Conservation (phyloP, 2,888 invertebrate species). For the Shargacucullia verbasci region DNA sequence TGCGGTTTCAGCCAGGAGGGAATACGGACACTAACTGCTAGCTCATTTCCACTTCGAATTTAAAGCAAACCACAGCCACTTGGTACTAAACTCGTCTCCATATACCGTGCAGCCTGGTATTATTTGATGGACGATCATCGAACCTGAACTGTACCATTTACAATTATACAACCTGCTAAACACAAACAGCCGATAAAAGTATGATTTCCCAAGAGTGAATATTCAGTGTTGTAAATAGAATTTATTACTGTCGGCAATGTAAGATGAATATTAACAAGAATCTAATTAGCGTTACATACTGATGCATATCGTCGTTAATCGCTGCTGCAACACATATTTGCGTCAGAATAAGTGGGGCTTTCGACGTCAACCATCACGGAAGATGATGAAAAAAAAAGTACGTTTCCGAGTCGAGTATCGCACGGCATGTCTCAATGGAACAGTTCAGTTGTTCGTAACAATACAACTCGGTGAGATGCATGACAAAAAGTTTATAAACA, state of each 20-base stretch:
- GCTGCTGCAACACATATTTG: constrained; percentile 71
- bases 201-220: constrained; percentile 40
- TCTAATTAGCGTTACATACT: constrained; percentile 63
- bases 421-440: constrained; percentile 83
- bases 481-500: constrained; percentile 81
- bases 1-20: constrained; percentile 76
- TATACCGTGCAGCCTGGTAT: constrained; percentile 45
- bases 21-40: constrained; percentile 73
- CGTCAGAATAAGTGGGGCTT: constrained; percentile 76
- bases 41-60: constrained; percentile 82
- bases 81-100: constrained; percentile 62
- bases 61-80: constrained; percentile 78
- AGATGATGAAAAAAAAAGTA: constrained; percentile 66
- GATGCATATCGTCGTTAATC: constrained; percentile 67
- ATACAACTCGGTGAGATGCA: constrained; percentile 79
- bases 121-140: constrained; percentile 13
- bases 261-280: constrained; percentile 61
- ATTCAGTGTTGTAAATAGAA: constrained; percentile 52
- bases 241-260: constrained; percentile 55
- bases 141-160: constrained; percentile 4
- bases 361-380: constrained; percentile 79
- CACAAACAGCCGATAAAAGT: background rate
- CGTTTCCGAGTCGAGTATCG: constrained; percentile 78
- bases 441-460: constrained; percentile 77
- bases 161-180: background rate